Percentiles rank a stretch among this genome's conserved stretches.
These are phyloP conservation scores for Junco hyemalis DNA, from an alignment of 2,113 vertebrate species.

Conservation along the genomic window DNA sequence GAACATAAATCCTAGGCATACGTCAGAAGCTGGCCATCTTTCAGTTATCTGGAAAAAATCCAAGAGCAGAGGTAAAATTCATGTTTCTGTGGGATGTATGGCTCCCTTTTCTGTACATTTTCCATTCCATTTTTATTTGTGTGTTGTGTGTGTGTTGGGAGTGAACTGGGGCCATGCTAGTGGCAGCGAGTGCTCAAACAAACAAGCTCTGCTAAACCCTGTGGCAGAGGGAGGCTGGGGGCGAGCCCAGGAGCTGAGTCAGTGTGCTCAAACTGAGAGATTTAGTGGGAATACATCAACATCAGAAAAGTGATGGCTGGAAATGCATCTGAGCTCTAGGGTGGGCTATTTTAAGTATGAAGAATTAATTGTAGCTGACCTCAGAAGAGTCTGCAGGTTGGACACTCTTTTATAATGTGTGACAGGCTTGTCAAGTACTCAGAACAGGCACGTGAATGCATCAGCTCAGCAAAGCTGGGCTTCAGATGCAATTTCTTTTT, in stretches of 20 bases:
- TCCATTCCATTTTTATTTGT: neutral
- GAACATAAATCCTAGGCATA: neutral
- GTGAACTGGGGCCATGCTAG: neutral
- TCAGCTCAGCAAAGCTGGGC: neutral
- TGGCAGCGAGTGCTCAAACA: neutral
- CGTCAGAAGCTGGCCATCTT: neutral
- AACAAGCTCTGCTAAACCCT: neutral
- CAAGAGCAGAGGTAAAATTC: neutral
- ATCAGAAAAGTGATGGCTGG: neutral
- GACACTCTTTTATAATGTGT: neutral
- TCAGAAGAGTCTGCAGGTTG: neutral
- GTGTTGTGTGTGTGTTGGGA: neutral
- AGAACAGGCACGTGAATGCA: neutral
- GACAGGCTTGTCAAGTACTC: neutral
- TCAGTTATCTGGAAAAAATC: neutral
- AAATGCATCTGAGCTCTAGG: neutral
- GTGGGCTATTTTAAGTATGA: neutral
- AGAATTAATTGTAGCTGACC: slow-evolving; percentile 18
- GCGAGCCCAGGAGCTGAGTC: neutral
- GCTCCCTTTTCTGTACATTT: neutral
- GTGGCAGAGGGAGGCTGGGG: neutral
- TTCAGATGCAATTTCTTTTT: neutral
- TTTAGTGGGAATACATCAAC: neutral
- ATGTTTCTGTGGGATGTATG: neutral
- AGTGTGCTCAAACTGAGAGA: neutral